Percentiles rank a stretch among this genome's conserved stretches.
Conservation (phyloP, 2,797 vertebrate species). For the Poeciliopsis turneri region DNA sequence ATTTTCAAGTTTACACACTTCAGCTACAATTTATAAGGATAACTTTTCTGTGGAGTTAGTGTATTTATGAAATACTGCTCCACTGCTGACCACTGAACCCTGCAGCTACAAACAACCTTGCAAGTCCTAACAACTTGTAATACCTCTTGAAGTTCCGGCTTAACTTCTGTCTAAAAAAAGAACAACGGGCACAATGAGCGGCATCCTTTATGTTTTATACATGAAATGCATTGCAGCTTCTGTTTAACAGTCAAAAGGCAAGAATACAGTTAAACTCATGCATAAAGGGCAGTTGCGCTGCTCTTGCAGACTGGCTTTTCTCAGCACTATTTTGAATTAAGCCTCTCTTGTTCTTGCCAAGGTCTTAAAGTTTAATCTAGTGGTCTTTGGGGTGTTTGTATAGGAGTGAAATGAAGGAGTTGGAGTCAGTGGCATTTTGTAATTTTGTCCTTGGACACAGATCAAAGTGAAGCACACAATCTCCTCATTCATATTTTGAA, state of each 20-base stretch:
- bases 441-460: slow-evolving; percentile 23
- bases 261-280: slow-evolving; percentile 8
- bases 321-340: slow-evolving; percentile 40
- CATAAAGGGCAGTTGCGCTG: slow-evolving; percentile 28
- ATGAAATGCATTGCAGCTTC: slow-evolving; percentile 12
- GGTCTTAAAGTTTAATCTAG: slow-evolving; percentile 32
- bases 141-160: not conserved
- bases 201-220: slow-evolving; percentile 2
- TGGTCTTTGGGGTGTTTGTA: not conserved
- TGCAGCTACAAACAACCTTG: not conserved
- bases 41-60: not conserved
- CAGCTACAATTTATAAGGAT: slow-evolving; percentile 1
- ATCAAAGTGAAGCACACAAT: not conserved
- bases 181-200: not conserved
- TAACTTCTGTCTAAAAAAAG: not conserved
- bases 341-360: slow-evolving; percentile 13
- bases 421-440: slow-evolving; percentile 4
- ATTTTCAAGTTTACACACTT: not conserved
- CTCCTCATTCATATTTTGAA: not conserved
- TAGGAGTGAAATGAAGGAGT: not conserved
- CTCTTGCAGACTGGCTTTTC: slow-evolving; percentile 26
- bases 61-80: not conserved
- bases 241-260: not conserved
- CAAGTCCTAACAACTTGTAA: not conserved
- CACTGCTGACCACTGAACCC: slow-evolving; percentile 13